Conservation (phyloP, 2,888 invertebrate species). For the Polyommatus icarus region DNA sequence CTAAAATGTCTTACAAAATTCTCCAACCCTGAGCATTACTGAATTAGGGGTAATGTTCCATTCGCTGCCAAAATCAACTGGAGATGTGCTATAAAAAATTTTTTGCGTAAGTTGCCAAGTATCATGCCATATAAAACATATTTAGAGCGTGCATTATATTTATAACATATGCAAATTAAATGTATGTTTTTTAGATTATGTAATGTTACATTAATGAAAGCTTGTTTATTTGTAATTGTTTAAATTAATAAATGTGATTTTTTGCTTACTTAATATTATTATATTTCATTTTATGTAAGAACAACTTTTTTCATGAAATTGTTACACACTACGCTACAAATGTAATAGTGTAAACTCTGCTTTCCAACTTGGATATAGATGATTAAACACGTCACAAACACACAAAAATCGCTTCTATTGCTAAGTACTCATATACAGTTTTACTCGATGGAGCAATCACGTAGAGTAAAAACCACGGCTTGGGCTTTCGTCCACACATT, state of each 20-base stretch:
- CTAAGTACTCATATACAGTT: no score
- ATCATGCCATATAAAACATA: background rate
- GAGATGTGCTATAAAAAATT: constrained; percentile 15
- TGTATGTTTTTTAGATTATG: background rate
- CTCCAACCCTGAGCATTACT: constrained; percentile 30
- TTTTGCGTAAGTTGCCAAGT: constrained; percentile 17
- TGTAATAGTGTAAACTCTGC: no score
- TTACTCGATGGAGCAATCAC: no score
- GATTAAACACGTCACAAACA: no score
- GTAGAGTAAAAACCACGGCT: no score
- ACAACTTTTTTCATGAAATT: background rate
- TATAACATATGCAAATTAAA: background rate
- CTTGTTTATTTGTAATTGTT: background rate
- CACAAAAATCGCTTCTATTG: no score
- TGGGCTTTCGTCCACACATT: no score
- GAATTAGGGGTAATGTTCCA: constrained; percentile 32
- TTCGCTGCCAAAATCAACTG: constrained; percentile 18
- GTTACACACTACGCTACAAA: no score
- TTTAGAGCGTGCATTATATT: background rate
- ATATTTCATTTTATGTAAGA: background rate
- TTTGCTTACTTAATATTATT: no score
- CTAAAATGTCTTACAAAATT: background rate
- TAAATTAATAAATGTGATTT: background rate
- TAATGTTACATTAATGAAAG: background rate
- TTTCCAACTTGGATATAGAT: no score